Conservation (phyloP, 2,888 invertebrate species). For the Halocaridina rubra region DNA sequence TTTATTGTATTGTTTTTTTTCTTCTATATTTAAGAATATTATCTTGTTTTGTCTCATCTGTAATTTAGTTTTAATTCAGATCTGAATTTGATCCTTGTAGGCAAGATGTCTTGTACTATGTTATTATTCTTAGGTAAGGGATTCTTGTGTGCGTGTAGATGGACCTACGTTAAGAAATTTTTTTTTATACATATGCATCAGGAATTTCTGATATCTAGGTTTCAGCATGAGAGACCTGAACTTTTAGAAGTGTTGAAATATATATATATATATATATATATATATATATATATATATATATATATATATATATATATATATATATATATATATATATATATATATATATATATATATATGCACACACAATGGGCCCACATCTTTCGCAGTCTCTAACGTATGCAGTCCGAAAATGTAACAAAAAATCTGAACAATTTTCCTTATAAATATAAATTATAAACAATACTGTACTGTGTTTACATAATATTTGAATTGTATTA, state of each 20-base stretch:
- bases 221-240: slow-evolving; percentile 49
- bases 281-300: background rate
- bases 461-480: no score
- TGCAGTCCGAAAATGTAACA: no score
- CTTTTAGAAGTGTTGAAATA: slow-evolving; percentile 20
- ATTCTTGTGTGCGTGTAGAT: slow-evolving; percentile 34
- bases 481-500: no score
- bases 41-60: no score
- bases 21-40: no score
- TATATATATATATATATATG: background rate
- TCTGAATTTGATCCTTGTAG: slow-evolving; percentile 31
- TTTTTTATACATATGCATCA: slow-evolving; percentile 43
- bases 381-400: no score
- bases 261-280: background rate
- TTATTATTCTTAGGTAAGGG: slow-evolving; percentile 31
- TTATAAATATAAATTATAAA: no score
- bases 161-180: slow-evolving; percentile 25
- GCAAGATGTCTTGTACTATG: slow-evolving; percentile 36
- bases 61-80: slow-evolving; percentile 37
- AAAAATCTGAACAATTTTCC: no score
- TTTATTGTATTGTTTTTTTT: no score
- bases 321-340: background rate
- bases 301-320: background rate
- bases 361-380: slow-evolving; percentile 1
- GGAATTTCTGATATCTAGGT: slow-evolving; percentile 45